A percentile compares a stretch with the other conserved stretches of the same genome.
Evolutionary conservation across 2,888 invertebrate species (phyloP).

Genomic region (Thera britannica): DNA sequence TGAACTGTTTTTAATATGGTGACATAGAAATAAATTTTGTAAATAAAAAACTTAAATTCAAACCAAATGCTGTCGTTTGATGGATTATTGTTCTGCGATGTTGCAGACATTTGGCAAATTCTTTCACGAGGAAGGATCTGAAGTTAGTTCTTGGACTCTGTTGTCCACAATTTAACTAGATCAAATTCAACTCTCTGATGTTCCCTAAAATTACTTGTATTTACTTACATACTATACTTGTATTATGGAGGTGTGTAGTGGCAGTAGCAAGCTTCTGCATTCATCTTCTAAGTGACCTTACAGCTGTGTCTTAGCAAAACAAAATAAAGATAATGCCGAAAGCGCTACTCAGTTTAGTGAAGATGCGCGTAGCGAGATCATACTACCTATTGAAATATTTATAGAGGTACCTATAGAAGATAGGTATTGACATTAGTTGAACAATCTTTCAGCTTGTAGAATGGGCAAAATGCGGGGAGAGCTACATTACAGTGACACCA

Average conservation of each 20-base stretch:
- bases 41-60: slow-evolving; percentile 43
- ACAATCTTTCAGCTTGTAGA: slow-evolving; percentile 57
- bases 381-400: no score
- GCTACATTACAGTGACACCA: slow-evolving; percentile 62
- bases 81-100: slow-evolving; percentile 54
- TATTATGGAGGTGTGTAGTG: no score
- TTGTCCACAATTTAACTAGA: neutral
- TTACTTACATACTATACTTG: no score
- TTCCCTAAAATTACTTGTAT: no score
- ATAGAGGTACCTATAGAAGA: neutral
- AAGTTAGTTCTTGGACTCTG: slow-evolving; percentile 45
- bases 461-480: slow-evolving; percentile 73
- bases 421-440: neutral
- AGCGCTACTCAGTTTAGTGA: no score
- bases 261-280: no score
- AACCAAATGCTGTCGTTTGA: slow-evolving; percentile 50
- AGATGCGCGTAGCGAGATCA: no score
- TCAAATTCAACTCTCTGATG: neutral
- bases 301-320: no score
- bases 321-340: no score
- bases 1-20: slow-evolving; percentile 48
- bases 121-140: slow-evolving; percentile 51
- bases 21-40: slow-evolving; percentile 49
- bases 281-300: no score
- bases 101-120: slow-evolving; percentile 56